These are phyloP conservation scores for Sapayoa aenigma DNA, from an alignment of 2,113 vertebrate species.

Conservation along the genomic window DNA sequence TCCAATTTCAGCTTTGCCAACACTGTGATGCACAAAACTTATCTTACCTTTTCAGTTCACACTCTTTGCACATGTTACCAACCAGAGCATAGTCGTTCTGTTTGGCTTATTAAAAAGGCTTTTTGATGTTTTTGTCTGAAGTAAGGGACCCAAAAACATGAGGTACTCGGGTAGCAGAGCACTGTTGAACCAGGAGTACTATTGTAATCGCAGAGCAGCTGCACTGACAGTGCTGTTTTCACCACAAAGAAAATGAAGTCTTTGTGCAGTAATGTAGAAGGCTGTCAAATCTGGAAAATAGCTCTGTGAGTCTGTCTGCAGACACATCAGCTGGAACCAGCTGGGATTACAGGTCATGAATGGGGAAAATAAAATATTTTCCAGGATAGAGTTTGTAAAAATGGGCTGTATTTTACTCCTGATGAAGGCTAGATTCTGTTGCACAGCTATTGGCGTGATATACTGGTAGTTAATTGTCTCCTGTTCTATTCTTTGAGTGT, in stretches of 20 bases:
- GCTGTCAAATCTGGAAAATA: conserved; percentile 45
- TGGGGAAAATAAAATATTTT: conserved; percentile 14
- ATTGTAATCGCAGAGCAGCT: conserved; percentile 53
- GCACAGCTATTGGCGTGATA: background rate
- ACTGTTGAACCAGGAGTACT: conserved; percentile 7
- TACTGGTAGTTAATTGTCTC: background rate
- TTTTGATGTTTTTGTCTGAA: background rate
- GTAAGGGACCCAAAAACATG: background rate
- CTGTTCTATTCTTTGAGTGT: background rate
- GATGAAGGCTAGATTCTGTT: background rate
- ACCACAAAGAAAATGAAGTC: conserved; percentile 44
- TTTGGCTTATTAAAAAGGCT: background rate
- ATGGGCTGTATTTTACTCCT: background rate
- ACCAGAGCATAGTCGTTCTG: background rate
- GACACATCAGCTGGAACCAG: conserved; percentile 31
- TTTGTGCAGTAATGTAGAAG: conserved; percentile 45
- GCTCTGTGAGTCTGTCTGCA: background rate
- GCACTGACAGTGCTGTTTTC: conserved; percentile 46
- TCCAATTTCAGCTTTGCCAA: background rate
- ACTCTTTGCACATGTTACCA: background rate
- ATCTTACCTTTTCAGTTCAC: background rate
- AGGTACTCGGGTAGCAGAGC: background rate
- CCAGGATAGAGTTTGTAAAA: background rate
- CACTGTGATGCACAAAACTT: background rate
- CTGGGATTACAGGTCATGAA: background rate